Base-by-base conservation (phyloP, 2,888 invertebrate species). In the Phalera bucephala region DNA sequence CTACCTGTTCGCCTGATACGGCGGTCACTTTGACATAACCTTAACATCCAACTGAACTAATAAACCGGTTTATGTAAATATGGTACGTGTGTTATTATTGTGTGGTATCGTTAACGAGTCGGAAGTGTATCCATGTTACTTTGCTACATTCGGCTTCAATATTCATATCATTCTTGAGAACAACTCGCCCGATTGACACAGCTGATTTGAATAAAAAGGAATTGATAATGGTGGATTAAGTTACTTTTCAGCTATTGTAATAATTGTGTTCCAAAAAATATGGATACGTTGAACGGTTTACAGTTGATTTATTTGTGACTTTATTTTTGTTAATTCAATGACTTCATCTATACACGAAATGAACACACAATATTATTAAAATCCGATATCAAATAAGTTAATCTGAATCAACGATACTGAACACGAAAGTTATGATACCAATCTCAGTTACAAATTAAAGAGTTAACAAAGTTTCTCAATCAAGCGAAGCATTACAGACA, bases 401-500 rank as follows among this genome's bases (percentile, higher is more conserved):
- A 37, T 15, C 31, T 10, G 31, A 23, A 34, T 36, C 14, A 14
- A 19, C 28, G 38, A 29, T 36, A 36, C 25, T 29, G 40, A 35
- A 45, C 40, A 36, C 31, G 28, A 38, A 53, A 48, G 47, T 57
- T 43, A 46, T 42, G 26, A 43, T 34, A 35, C 29, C 31, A 40
- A 30, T 28, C 28, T 36, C 28, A 27, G 11, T 31, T 43, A 44
- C 49, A 61, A 69, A 66, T 64, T 52, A 67, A n/a, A 52, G 44
- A 59, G 52, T 45, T 40, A 47, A 38, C 39, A 51, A 77, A 78
- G 53, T 73, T 73, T 64, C 60, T 51, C 68, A 71, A 74, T 71
- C 66, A 69, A 75, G 63, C 62, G 53, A 72, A 72, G 71, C 66
- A 68, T 71, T 66, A 65, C 61, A 67, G 73, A 64, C 66, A 72